Base-by-base conservation (phyloP, 2,797 vertebrate species). In the Ctenosaura bakeri region DNA sequence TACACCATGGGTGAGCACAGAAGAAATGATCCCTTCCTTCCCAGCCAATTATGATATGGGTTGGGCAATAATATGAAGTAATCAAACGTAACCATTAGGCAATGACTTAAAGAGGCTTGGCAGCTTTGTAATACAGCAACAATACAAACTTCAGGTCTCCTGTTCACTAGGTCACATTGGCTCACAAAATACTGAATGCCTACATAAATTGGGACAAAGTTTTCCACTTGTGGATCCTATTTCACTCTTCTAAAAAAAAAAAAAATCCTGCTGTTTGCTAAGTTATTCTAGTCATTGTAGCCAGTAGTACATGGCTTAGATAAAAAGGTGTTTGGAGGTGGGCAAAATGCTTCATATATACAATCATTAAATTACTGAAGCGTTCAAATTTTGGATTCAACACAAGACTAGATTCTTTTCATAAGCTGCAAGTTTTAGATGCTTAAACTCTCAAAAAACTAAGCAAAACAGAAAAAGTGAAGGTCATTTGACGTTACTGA, bases 321-420 rank as follows among this genome's bases (percentile, higher is more conserved):
- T 69, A 69, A 13, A 62, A 46, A 64, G 4, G 24, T n/a, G 2
- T 54, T 12, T 32, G 18, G 20, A 20, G 46, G 35, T 18, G 22
- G 2, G 35, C 20, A 64, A 3, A 46, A 77, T 77, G 16, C 26
- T 18, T 77, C 14, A 74, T 5, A 74, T 38, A 38, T 16, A 9
- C 18, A 18, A 54, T 64, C 56, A 64, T 16, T 38, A 76, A 29
- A 59, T 66, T 42, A 78, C n/a, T 38, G n/a, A 6, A 73, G 50
- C 42, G 80, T 85, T 79, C 83, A 89, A 56, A 83, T 69, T 54
- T 69, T 13, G 59, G 59, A 54, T 46, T 73, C 14, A 66, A 46
- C 22, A 50, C 50, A 85, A 42, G 56, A 64, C 18, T 12, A 79
- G 38, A 10, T 62, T 83, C 54, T 46, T 78, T 52, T 52, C 13